Base-by-base conservation (phyloP, 1,140 invertebrate species). In the Cydia strobilella region DNA sequence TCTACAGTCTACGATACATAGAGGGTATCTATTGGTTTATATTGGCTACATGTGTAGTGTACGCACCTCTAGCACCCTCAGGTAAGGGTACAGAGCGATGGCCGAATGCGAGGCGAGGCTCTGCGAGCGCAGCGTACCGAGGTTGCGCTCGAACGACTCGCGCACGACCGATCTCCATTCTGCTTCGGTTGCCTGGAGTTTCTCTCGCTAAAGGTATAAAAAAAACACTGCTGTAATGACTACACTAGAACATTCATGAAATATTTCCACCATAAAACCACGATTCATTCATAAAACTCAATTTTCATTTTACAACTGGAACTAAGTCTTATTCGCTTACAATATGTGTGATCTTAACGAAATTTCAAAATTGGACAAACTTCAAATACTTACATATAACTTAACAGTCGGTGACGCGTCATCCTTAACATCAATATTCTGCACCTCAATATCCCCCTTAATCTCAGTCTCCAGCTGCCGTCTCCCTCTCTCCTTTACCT, bases 71-170 rank as follows among this genome's bases (percentile, higher is more conserved):
- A 98, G 86, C 15, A 95, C 93, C 75, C 94, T 94, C 12, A 99
- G 90, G 88, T 96, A 99, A 0, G 97, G 96, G 91, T 97, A 95
- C 45, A 98, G 80, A 74, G 95, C 94, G 35, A 96, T 93, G 1
- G 93, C 87, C 71, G 81, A 84, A 48, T 93, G 89, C 12, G 92
- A 94, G 0, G 89, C 91, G 45, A 81, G 87, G 79, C 85, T 91
- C 74, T 93, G 88, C n/a, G 90, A 89, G 25, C 90, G 93, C 84
- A 97, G 87, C 7, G 94, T 92, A 72, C 94, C 89, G 39, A 98
- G 82, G 89, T 97, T 96, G 12, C 95, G 94, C 4, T 94, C 82
- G 81, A 97, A 96, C 6, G 95, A 95, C 59, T 94, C 86, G 0
- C 80, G 80, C 18, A 96, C 95, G 23, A 91, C 85, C 20, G 93